Percentiles rank a stretch among this genome's conserved stretches.
Evolutionary conservation across 1,140 invertebrate species (phyloP).

Genomic region (Neuroterus valhalla): DNA sequence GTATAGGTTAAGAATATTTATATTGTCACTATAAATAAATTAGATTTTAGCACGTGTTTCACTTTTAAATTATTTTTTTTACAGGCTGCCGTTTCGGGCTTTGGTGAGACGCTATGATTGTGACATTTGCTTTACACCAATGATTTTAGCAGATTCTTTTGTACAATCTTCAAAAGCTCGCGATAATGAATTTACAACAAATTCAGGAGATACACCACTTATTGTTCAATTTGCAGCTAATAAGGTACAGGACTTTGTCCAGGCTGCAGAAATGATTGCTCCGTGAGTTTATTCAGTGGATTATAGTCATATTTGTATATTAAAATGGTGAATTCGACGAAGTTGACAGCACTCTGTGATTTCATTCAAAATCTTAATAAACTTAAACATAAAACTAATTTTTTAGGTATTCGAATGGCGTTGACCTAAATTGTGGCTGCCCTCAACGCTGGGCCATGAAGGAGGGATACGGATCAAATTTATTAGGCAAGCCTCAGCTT

Average conservation of each 20-base stretch:
- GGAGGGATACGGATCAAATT: constrained; percentile 91
- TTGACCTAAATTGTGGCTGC: constrained; percentile 98
- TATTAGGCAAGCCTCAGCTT: constrained; percentile 89
- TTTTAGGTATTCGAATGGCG: constrained; percentile 86
- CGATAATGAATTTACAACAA: constrained; percentile 91
- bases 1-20: constrained; percentile 51
- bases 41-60: constrained; percentile 7
- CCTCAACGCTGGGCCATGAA: constrained; percentile 96
- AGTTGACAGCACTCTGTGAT: too few relatives aligned
- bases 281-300: constrained; percentile 78
- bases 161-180: constrained; percentile 91
- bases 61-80: constrained; percentile 53
- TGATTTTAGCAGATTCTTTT: constrained; percentile 97
- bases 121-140: constrained; percentile 95
- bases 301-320: constrained; percentile 24
- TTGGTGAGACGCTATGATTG: constrained; percentile 90
- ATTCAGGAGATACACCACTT: constrained; percentile 85
- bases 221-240: constrained; percentile 97
- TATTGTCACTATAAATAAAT: constrained; percentile 15
- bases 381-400: constrained; percentile 12
- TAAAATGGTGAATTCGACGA: too few relatives aligned
- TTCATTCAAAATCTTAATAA: constrained; percentile 28
- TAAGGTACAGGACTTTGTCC: constrained; percentile 86
- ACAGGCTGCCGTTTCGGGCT: constrained; percentile 87
- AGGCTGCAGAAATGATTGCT: constrained; percentile 88